These are phyloP conservation scores for Macrochelys suwanniensis DNA, from an alignment of 2,797 vertebrate species.

Conservation along the genomic window DNA sequence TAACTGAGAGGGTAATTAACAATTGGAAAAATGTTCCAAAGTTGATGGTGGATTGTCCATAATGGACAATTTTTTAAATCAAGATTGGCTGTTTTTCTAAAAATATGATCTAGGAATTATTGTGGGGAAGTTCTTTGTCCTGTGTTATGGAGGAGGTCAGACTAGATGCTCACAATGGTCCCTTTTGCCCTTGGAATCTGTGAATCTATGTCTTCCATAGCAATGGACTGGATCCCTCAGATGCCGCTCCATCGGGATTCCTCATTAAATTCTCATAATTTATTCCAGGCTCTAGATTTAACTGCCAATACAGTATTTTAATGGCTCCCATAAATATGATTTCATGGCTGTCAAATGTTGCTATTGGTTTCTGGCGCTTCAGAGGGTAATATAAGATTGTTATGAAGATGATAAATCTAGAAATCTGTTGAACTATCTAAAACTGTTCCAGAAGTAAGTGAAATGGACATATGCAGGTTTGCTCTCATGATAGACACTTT, in stretches of 20 bases:
- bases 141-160: not conserved
- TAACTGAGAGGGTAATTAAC: not conserved
- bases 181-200: not conserved
- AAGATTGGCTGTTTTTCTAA: not conserved
- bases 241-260: constrained; percentile 14
- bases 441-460: constrained; percentile 38
- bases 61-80: not conserved
- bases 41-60: not conserved
- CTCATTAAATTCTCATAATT: not conserved
- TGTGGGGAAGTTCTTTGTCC: not conserved
- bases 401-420: constrained; percentile 49
- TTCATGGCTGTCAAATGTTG: constrained; percentile 33
- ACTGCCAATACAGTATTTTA: not conserved
- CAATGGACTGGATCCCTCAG: not conserved
- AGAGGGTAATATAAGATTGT: constrained; percentile 13
- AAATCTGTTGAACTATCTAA: constrained; percentile 31
- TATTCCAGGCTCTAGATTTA: constrained; percentile 40
- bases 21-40: not conserved
- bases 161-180: not conserved
- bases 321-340: constrained; percentile 57
- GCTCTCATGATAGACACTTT: not conserved
- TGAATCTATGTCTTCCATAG: not conserved
- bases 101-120: not conserved
- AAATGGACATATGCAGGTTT: not conserved
- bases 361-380: constrained; percentile 38